Conservation (phyloP, 2,113 vertebrate species). For the Prunella fulvescens region DNA sequence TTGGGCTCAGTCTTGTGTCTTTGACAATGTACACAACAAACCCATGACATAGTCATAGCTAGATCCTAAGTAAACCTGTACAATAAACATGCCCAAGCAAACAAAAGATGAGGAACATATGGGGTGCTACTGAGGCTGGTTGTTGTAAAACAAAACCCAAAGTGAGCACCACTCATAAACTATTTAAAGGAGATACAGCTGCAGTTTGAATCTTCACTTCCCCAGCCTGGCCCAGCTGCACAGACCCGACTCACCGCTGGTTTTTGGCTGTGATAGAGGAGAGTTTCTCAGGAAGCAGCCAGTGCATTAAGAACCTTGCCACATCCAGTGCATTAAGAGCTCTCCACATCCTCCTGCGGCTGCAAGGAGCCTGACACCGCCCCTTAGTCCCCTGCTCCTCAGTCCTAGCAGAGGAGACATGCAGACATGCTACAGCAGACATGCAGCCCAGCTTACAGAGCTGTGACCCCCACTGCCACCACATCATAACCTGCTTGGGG, state of each 20-base stretch:
- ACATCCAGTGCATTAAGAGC: background rate
- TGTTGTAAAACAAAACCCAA: background rate
- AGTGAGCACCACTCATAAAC: background rate
- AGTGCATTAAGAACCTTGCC: background rate
- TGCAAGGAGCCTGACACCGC: background rate
- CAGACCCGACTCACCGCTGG: background rate
- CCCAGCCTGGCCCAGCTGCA: background rate
- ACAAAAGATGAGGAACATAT: background rate
- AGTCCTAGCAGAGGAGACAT: background rate
- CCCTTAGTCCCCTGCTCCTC: background rate
- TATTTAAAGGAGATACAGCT: slow-evolving; percentile 7
- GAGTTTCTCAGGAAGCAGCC: background rate
- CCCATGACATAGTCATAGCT: background rate
- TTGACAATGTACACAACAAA: background rate
- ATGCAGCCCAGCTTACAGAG: background rate
- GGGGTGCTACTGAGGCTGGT: background rate
- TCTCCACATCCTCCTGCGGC: background rate
- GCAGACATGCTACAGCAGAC: background rate
- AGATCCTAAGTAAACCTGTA: background rate
- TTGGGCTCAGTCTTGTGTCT: background rate
- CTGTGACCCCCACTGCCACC: background rate
- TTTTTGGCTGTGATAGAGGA: background rate
- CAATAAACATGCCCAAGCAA: background rate
- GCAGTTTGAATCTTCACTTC: background rate
- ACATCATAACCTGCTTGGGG: background rate